Percentiles rank a stretch among this genome's conserved stretches.
phyloP scores from a whole-genome alignment of 92 coral and sea anemone species.

The Desmophyllum pertusum region DNA sequence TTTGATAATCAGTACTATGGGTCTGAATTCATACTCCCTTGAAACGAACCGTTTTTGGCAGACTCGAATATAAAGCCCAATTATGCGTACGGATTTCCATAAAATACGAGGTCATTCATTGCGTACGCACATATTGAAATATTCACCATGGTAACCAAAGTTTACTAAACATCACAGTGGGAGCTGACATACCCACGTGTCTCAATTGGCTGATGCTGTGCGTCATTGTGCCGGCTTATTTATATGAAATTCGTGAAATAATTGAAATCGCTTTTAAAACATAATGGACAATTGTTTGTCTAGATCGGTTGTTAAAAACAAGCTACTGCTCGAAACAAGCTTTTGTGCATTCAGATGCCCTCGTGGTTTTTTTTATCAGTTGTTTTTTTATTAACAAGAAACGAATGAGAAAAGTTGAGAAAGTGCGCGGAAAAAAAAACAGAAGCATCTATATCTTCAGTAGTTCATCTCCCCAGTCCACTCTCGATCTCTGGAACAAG shows the following conservation, averaged over 20 bases:
- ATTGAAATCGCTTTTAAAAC: background rate
- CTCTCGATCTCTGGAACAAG: no score
- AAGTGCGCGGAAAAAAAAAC: no score
- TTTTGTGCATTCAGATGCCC: background rate
- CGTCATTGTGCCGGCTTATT: background rate
- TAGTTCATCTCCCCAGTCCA: no score
- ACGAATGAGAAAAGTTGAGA: no score
- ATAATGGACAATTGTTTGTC: background rate
- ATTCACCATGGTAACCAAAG: conserved; percentile 30
- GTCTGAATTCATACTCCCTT: background rate
- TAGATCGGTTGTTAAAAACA: background rate
- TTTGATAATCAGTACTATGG: background rate
- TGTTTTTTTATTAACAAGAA: background rate
- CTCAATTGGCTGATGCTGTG: background rate
- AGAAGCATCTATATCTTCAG: no score
- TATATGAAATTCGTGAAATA: conserved; percentile 21
- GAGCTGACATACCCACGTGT: background rate
- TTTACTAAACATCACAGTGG: conserved; percentile 19
- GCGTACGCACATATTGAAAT: background rate
- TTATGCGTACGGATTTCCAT: background rate
- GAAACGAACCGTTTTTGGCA: background rate
- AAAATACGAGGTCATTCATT: background rate
- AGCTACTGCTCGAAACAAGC: background rate
- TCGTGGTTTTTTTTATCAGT: background rate
- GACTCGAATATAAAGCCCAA: background rate